Percentiles rank a stretch among this genome's conserved stretches.
Conservation (phyloP, 2,888 invertebrate species). For the Taphrorychus bicolor region DNA sequence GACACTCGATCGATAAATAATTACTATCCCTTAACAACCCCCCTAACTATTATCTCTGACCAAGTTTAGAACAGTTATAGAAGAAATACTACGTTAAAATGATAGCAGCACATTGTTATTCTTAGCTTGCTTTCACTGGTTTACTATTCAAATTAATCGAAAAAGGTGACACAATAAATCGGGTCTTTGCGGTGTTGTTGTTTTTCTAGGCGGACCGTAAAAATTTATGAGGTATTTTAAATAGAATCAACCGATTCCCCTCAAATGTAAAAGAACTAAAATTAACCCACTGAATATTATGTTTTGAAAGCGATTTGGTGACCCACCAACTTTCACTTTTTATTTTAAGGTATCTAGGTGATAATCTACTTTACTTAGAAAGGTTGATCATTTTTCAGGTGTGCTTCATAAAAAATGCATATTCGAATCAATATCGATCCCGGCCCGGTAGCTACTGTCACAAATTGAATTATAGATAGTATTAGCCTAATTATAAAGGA, state of each 20-base stretch:
- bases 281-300: background rate
- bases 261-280: background rate
- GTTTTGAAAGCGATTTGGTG: slow-evolving; percentile 1
- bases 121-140: background rate
- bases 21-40: no score
- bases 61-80: no score
- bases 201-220: slow-evolving; percentile 1
- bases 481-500: slow-evolving; percentile 5
- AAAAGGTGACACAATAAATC: slow-evolving; percentile 4
- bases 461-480: slow-evolving; percentile 1
- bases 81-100: background rate
- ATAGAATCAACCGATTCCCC: slow-evolving; percentile 16
- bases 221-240: slow-evolving; percentile 29
- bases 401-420: background rate
- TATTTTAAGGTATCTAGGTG: background rate
- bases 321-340: background rate
- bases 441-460: background rate
- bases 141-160: background rate
- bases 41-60: no score
- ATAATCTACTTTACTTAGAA: no score
- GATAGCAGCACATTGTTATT: background rate
- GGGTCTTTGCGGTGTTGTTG: slow-evolving; percentile 2
- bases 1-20: no score
- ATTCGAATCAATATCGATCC: background rate
- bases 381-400: no score